A percentile compares a stretch with the other conserved stretches of the same genome.
Conservation (phyloP, 2,888 invertebrate genomes). For the Drosophila koepferae region DNA sequence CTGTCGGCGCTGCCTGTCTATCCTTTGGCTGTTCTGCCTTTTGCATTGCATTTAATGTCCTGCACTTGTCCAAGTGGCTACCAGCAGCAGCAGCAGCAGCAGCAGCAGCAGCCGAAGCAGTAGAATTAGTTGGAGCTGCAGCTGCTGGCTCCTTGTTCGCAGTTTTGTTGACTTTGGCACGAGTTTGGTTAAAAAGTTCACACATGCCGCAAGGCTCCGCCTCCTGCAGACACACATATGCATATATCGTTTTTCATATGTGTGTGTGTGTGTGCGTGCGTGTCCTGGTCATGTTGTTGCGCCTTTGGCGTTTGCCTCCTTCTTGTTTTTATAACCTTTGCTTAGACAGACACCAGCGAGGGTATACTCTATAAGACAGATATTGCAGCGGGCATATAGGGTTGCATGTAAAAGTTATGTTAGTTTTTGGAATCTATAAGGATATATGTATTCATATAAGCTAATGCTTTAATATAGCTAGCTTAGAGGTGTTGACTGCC, state of each 20-base stretch:
- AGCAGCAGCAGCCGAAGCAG: neutral
- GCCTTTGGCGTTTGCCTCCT: constrained; percentile 66
- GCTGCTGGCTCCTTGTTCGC: constrained; percentile 60
- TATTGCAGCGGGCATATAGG: neutral
- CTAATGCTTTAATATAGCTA: too few species aligned
- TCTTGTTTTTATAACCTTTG: constrained; percentile 57
- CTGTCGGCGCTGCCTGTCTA: neutral
- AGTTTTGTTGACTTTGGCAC: constrained; percentile 80
- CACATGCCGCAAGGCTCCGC: constrained; percentile 65
- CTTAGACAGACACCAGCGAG: neutral
- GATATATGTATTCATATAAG: neutral
- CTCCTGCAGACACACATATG: constrained; percentile 15
- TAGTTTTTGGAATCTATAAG: neutral
- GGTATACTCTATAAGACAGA: neutral
- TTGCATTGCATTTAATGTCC: constrained; percentile 77
- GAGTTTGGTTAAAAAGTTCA: constrained; percentile 80
- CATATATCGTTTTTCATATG: constrained; percentile 41
- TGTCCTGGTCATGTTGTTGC: constrained; percentile 68
- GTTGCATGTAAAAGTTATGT: neutral
- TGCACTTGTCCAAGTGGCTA: constrained; percentile 63
- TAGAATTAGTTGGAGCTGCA: constrained; percentile 4
- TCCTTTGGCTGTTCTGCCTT: constrained; percentile 24
- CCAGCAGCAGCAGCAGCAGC: constrained; percentile 6
- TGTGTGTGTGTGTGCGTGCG: constrained; percentile 26
- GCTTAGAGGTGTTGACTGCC: too few species aligned